Percentiles rank a stretch among this genome's conserved stretches.
phyloP scores from a whole-genome alignment of 2,797 vertebrate species.

The Poeciliopsis paucimaculata region DNA sequence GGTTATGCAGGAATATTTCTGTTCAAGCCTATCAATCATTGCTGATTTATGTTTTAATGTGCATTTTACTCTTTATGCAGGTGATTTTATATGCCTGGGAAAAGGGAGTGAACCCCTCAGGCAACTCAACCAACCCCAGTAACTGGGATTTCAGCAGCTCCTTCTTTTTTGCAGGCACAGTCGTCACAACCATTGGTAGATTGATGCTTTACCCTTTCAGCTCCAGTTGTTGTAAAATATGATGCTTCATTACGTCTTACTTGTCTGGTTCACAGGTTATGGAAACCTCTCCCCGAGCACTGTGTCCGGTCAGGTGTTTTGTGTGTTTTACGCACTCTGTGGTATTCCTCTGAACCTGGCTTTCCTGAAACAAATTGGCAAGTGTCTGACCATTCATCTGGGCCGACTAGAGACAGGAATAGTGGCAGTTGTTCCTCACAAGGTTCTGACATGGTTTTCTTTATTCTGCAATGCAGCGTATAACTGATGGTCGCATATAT shows the following conservation, averaged over 20 bases:
- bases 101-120: conserved; percentile 90
- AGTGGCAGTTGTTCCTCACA: conserved; percentile 67
- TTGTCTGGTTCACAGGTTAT: conserved; percentile 80
- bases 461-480: neutral
- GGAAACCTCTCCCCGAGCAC: conserved; percentile 92
- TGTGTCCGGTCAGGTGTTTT: conserved; percentile 89
- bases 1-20: neutral
- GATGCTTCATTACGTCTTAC: neutral
- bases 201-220: neutral
- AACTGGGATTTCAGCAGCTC: conserved; percentile 97
- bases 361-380: conserved; percentile 90
- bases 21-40: neutral
- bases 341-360: conserved; percentile 90
- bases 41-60: neutral
- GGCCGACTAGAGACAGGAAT: conserved; percentile 83
- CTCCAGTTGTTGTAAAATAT: neutral
- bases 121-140: conserved; percentile 91
- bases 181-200: conserved; percentile 93
- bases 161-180: conserved; percentile 93
- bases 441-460: conserved; percentile 63
- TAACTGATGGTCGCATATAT: neutral
- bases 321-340: conserved; percentile 91
- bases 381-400: conserved; percentile 83
- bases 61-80: conserved; percentile 65
- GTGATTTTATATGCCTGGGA: conserved; percentile 92